Conservation (phyloP, 1,140 invertebrate genomes). For the Lordiphosa clarofinis region DNA sequence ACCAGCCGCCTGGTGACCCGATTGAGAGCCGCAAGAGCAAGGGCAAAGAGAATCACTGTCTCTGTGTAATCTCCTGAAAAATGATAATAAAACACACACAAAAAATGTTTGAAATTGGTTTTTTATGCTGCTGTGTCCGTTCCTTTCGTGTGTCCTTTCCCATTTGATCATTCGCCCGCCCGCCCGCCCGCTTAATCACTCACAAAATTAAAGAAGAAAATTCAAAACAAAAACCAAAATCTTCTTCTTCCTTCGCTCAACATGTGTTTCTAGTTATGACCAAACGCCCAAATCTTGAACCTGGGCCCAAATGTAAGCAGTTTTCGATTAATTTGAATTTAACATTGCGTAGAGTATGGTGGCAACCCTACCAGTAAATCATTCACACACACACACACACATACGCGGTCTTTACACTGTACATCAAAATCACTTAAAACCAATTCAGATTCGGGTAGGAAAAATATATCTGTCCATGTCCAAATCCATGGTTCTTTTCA, state of each 20-base stretch:
- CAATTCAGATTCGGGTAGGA: too few species aligned
- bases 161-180: too few species aligned
- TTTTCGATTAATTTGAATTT: constrained; percentile 10
- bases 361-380: constrained; percentile 3
- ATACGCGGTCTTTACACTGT: constrained; percentile 5
- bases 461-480: too few species aligned
- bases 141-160: too few species aligned
- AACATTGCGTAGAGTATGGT: background rate
- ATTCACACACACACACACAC: constrained; percentile 2
- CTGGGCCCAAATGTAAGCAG: constrained; percentile 13
- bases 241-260: constrained; percentile 8
- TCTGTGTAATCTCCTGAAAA: constrained; percentile 1
- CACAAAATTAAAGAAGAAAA: background rate
- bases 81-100: too few species aligned
- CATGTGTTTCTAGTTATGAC: constrained; percentile 13
- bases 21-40: background rate
- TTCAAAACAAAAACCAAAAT: background rate
- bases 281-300: constrained; percentile 8
- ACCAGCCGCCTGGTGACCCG: constrained; percentile 27
- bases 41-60: constrained; percentile 8
- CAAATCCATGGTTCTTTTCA: too few species aligned
- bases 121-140: too few species aligned
- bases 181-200: background rate
- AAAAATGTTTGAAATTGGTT: too few species aligned
- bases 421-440: background rate